Conservation (phyloP, 1,140 invertebrate species). For the Drosophila lacteicornis region DNA sequence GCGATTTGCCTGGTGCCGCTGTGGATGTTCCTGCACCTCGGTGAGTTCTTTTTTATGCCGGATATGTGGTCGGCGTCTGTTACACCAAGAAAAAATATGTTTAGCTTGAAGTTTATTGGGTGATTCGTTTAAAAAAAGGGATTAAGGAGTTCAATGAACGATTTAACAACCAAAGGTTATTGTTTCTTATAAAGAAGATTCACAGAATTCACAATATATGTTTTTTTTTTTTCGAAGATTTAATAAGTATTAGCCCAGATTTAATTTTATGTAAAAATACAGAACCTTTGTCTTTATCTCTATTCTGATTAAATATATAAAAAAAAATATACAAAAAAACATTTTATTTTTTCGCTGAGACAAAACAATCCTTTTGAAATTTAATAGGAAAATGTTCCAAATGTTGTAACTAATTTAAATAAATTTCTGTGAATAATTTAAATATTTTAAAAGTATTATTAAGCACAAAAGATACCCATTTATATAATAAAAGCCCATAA, state of each 20-base stretch:
- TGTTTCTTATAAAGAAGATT: background rate
- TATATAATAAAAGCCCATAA: background rate
- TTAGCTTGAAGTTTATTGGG: background rate
- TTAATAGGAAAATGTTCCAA: too few species aligned
- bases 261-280: background rate
- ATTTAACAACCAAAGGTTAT: background rate
- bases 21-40: slow-evolving; percentile 66
- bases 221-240: too few species aligned
- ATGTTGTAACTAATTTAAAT: too few species aligned
- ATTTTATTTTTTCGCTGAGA: too few species aligned
- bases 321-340: too few species aligned
- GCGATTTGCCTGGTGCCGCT: slow-evolving; percentile 66
- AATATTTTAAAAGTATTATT: too few species aligned
- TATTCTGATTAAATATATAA: too few species aligned
- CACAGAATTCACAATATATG: too few species aligned
- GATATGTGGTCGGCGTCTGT: background rate
- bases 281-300: too few species aligned
- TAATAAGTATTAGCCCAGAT: background rate
- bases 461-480: background rate
- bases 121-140: background rate
- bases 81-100: slow-evolving; percentile 6
- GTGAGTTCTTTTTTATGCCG: slow-evolving; percentile 37
- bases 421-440: background rate
- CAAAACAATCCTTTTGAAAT: too few species aligned
- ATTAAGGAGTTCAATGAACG: background rate